Evolutionary conservation across 2,888 invertebrate species (phyloP).

Genomic region (Allygus modestus): DNA sequence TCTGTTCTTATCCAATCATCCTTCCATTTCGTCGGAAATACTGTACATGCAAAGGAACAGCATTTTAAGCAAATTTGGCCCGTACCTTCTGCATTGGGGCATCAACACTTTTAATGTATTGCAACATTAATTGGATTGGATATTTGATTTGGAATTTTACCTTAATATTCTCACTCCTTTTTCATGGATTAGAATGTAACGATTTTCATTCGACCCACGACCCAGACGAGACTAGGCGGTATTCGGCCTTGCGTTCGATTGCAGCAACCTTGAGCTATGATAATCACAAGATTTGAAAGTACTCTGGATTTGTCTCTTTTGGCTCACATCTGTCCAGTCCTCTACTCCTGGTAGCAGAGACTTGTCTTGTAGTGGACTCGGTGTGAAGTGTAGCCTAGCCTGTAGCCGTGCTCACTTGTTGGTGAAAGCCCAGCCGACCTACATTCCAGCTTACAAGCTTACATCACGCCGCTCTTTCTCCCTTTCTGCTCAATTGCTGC

Average conservation of each 20-base stretch:
- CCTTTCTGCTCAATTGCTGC: conserved; percentile 37
- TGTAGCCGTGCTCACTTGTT: neutral
- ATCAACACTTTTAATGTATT: too few relatives aligned
- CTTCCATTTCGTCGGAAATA: too few relatives aligned
- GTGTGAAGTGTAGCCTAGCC: neutral
- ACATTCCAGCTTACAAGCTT: conserved; percentile 52
- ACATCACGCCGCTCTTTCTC: conserved; percentile 44
- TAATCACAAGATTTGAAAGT: neutral
- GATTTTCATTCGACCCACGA: too few relatives aligned
- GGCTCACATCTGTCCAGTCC: neutral
- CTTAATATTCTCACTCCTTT: too few relatives aligned
- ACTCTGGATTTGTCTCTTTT: neutral
- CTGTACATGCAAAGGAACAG: too few relatives aligned
- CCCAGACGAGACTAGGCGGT: too few relatives aligned
- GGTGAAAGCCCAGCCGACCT: conserved; percentile 52
- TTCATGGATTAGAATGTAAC: too few relatives aligned
- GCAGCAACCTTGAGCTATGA: neutral
- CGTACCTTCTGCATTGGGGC: too few relatives aligned
- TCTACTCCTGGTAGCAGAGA: neutral
- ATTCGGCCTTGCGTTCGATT: conserved; percentile 4
- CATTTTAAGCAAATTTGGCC: too few relatives aligned
- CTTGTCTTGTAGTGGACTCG: neutral
- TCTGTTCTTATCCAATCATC: too few relatives aligned
- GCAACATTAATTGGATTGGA: too few relatives aligned
- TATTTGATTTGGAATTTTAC: too few relatives aligned